Percentiles rank a stretch among this genome's conserved stretches.
Evolutionary conservation across 2,113 vertebrate genomes (phyloP).

Genomic region (Microcebus murinus): DNA sequence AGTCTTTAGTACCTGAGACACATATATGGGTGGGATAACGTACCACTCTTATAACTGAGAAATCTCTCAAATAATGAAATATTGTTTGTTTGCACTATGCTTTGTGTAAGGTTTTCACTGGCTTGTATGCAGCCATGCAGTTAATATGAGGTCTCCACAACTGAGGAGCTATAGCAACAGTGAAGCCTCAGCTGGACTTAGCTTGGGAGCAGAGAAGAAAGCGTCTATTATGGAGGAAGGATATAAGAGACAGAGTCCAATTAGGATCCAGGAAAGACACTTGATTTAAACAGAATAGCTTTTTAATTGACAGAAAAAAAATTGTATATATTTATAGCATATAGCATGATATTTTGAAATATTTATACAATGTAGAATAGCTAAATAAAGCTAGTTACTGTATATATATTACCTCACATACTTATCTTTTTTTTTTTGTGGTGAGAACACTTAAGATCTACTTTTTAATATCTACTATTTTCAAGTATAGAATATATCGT

Average conservation of each 20-base stretch:
- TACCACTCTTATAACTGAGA: neutral
- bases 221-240: rapidly evolving
- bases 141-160: neutral
- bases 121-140: neutral
- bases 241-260: rapidly evolving
- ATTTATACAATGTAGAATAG: neutral
- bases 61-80: neutral
- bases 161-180: rapidly evolving
- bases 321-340: neutral
- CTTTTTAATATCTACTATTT: neutral
- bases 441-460: neutral
- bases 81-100: neutral
- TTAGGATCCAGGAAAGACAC: neutral
- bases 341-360: neutral
- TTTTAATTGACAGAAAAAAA: neutral
- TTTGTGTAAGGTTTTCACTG: neutral
- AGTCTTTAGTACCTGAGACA: neutral
- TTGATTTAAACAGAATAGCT: neutral
- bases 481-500: neutral
- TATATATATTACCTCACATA: neutral
- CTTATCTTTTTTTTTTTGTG: neutral
- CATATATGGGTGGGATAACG: too few species aligned
- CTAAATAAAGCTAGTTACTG: neutral
- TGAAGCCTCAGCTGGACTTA: neutral
- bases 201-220: neutral